Base-by-base conservation (phyloP, 2,888 invertebrate species). In the Baccha elongata region DNA sequence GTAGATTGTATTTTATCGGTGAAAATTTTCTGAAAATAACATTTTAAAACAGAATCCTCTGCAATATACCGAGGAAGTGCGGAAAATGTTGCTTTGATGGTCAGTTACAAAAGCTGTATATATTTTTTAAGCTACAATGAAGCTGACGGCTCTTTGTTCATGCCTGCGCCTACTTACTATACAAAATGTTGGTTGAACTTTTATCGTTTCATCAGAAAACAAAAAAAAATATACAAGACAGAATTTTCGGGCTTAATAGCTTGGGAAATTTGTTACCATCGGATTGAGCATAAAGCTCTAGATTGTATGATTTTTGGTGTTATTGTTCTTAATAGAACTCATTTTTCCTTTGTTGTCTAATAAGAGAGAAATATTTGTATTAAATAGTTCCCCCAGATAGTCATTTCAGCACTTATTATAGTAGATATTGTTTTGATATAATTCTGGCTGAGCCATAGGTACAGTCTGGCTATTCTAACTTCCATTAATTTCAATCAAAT, bases 61-160 rank as follows among this genome's bases (percentile, higher is more conserved):
- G 58, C 23, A 58, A 58, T 58, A 40, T 58, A 40, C 15, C 15
- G 40, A 40, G 40, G 29, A 23, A 58, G 40, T n/a, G n/a, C 40
- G 40, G 40, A 58, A 58, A 40, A 58, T 40, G 40, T 40, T 58
- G 58, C 40, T 58, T 58, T 35, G n/a, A n/a, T n/a, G 58, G 58
- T 58, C 58, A 58, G 40, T 58, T 58, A 58, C 58, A 58, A 58
- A 40, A 15, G 58, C 58, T 58, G 40, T 58, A 40, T 58, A 40
- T n/a, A n/a, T n/a, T 58, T 58, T 58, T 40, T 23, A 55, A 40
- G 13, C 23, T 15, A 58, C 58, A 58, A 58, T 58, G 58, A 40
- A 58, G 58, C 58, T 23, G 11, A 58, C 23, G 40, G 58, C 58
- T 58, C 58, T 40, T 58, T 58, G 58, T 58, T 58, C 15, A 3